These are phyloP conservation scores for Distichodus sexfasciatus DNA, from an alignment of 2,797 vertebrate genomes.

Conservation along the genomic window DNA sequence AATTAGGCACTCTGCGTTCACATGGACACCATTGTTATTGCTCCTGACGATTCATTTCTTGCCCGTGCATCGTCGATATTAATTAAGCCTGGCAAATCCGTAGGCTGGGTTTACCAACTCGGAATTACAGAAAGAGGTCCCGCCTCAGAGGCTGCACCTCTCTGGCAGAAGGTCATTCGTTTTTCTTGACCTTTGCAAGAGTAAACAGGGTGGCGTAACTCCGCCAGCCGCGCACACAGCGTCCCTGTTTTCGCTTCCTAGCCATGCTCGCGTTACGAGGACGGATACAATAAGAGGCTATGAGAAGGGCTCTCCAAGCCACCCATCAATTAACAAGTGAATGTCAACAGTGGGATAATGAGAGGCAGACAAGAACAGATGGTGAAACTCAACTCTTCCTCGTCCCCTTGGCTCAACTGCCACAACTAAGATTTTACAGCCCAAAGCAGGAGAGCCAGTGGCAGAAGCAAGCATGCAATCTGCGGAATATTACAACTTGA, in stretches of 20 bases:
- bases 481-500: conserved; percentile 17
- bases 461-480: background rate
- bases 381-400: conserved; percentile 48
- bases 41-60: conserved; percentile 10
- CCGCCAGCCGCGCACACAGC: conserved; percentile 16
- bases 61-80: background rate
- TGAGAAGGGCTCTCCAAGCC: conserved; percentile 38
- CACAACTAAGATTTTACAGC: conserved; percentile 43
- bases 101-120: background rate
- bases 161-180: conserved; percentile 22
- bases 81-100: background rate
- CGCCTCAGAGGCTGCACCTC: background rate
- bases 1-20: conserved; percentile 19
- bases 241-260: conserved; percentile 30
- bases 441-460: conserved; percentile 15
- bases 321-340: conserved; percentile 51
- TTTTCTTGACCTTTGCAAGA: conserved; percentile 59
- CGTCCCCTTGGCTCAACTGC: conserved; percentile 35
- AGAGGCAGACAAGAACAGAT: conserved; percentile 58
- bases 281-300: conserved; percentile 34
- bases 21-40: conserved; percentile 14
- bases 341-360: conserved; percentile 54
- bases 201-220: conserved; percentile 55
- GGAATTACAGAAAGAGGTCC: background rate
- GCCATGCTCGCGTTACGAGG: conserved; percentile 7